Evolutionary conservation across 2,113 vertebrate species (phyloP).

Genomic region (Alethe diademata): DNA sequence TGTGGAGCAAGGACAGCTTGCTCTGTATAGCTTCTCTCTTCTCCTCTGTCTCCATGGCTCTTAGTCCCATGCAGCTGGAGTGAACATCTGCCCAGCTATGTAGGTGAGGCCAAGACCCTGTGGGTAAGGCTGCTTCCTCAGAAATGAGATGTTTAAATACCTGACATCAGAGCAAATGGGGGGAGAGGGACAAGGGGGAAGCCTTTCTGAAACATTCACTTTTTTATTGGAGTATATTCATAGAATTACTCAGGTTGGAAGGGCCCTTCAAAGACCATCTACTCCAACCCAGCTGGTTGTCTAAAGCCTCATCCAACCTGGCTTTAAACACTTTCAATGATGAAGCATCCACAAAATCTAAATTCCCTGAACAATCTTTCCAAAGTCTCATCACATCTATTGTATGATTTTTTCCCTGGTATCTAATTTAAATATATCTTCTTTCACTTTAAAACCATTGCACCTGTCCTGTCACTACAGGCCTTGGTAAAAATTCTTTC

Average conservation of each 20-base stretch:
- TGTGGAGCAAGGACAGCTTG: not conserved
- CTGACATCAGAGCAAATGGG: not conserved
- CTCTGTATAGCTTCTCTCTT: not conserved
- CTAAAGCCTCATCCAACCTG: not conserved
- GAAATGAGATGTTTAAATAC: not conserved
- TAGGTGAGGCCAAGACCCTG: not conserved
- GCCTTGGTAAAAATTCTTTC: not conserved
- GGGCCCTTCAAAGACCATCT: not conserved
- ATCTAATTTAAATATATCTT: not conserved
- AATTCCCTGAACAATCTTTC: not conserved
- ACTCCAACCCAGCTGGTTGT: fast-evolving
- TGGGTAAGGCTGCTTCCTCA: not conserved
- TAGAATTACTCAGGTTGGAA: not conserved
- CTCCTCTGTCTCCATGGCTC: not conserved
- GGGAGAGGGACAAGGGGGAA: fast-evolving
- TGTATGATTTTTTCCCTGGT: not conserved
- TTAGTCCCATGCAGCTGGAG: not conserved
- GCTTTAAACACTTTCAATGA: not conserved
- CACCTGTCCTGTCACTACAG: not conserved
- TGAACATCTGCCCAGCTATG: not conserved
- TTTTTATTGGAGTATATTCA: not conserved
- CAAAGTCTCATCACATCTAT: not conserved
- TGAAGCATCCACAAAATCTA: not conserved
- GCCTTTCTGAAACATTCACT: not conserved
- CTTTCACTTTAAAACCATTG: not conserved